phyloP scores from a whole-genome alignment of 2,797 vertebrate species.

The Pterois miles region DNA sequence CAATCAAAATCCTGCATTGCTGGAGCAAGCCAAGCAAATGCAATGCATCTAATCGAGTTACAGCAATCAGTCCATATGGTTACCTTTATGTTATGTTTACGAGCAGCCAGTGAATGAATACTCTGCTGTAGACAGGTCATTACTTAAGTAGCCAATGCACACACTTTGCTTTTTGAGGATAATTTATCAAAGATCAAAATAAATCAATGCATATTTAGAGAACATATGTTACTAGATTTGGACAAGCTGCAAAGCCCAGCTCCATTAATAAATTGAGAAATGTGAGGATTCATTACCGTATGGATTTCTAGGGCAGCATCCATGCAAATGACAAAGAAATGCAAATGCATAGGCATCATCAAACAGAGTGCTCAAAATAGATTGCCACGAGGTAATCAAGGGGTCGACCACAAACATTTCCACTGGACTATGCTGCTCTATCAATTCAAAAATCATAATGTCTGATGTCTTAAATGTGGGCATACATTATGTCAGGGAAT shows the following conservation, averaged over 20 bases:
- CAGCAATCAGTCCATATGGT: constrained; percentile 58
- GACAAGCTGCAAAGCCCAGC: constrained; percentile 75
- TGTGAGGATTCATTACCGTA: constrained; percentile 83
- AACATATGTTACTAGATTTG: constrained; percentile 82
- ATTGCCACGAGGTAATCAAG: constrained; percentile 80
- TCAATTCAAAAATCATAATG: constrained; percentile 83
- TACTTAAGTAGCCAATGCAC: constrained; percentile 77
- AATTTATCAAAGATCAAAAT: constrained; percentile 78
- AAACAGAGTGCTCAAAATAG: constrained; percentile 84
- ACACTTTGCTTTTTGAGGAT: constrained; percentile 70
- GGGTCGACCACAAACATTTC: constrained; percentile 72
- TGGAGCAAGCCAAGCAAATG: constrained; percentile 46
- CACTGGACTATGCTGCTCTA: constrained; percentile 64
- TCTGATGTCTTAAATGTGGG: constrained; percentile 74
- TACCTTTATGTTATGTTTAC: constrained; percentile 72
- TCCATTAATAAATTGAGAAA: constrained; percentile 87
- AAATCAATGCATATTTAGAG: constrained; percentile 86
- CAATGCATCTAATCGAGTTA: constrained; percentile 41
- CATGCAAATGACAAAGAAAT: constrained; percentile 85
- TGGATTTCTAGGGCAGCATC: constrained; percentile 76
- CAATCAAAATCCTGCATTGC: constrained; percentile 20
- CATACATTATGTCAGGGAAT: constrained; percentile 83
- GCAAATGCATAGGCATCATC: constrained; percentile 81
- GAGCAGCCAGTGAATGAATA: constrained; percentile 71
- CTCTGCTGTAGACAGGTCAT: constrained; percentile 77